Evolutionary conservation across 2,888 invertebrate genomes (phyloP), one percentile per base, ranked within the genome.

Genomic region (Halictus quadricinctus): DNA sequence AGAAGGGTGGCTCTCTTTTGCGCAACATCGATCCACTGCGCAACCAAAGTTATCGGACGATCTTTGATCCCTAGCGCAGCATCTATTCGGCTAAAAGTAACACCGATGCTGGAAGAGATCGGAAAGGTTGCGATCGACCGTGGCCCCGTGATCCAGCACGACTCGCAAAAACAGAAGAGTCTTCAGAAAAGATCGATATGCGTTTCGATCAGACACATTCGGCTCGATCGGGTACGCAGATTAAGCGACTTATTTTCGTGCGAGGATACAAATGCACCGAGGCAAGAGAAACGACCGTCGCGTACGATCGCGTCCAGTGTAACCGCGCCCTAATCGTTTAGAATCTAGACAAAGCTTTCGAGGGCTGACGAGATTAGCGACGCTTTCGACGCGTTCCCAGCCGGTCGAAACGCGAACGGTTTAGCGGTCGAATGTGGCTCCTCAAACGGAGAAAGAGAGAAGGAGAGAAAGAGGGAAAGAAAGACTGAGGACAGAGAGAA

Each of bases 1-100:
- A 18, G 13, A 12, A n/a, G 58, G 72, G 50, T 72, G 41, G 72
- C 64, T 66, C 41, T 64, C 48, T 73, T 66, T 81, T 78, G 72
- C 78, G 72, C 64, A 72, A 81, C 66, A 41, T 77, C 70, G 76
- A 80, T 70, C 46, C 70, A 36, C 70, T 80, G 70, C 54, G 76
- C 60, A 80, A 60, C 58, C 41, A 15, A 46, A 66, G 21, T 54
- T 66, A 50, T 66, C 43, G 74, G 75, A 69, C 80, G 4, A 72
- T 66, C 75, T 80, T 41, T 18, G 41, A 58, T 36, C 66, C 46
- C 75, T 36, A 72, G 25, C 70, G 29, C 36, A 29, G 46, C 36
- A 73, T 50, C 60, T 60, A 64, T 64, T 58, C 18, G 70, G 41
- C 41, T 48, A 46, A 29, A 36, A 46, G 46, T 29, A 21, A 46